Evolutionary conservation across 2,797 vertebrate species (phyloP).

Genomic region (Platalea minor): DNA sequence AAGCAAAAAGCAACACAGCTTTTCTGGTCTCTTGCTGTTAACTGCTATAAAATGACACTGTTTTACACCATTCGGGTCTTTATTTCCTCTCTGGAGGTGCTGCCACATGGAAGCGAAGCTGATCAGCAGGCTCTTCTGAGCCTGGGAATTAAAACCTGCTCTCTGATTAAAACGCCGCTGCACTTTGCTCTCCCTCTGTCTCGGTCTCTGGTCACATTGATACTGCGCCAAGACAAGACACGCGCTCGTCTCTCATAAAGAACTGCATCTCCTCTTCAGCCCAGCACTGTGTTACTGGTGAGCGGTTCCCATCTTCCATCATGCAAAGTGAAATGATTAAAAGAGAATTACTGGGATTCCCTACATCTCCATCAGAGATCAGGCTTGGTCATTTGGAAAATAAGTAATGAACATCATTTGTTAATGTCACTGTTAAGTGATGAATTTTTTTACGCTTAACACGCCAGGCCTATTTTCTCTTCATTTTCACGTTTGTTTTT

Average conservation of each 20-base stretch:
- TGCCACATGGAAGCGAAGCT: not conserved
- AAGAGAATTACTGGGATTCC: constrained; percentile 64
- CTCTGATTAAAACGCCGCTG: not conserved
- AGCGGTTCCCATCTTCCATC: constrained; percentile 54
- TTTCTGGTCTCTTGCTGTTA: not conserved
- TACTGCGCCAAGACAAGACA: not conserved
- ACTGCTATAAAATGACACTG: not conserved
- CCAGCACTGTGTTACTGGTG: not conserved
- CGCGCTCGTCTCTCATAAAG: not conserved
- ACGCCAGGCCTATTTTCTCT: constrained; percentile 60
- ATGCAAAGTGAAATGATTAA: constrained; percentile 59
- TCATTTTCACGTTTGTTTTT: constrained; percentile 57
- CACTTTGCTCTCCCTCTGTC: not conserved
- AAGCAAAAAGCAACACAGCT: not conserved
- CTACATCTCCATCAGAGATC: constrained; percentile 69
- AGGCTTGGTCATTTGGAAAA: constrained; percentile 77
- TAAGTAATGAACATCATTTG: constrained; percentile 80
- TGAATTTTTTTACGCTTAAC: constrained; percentile 53
- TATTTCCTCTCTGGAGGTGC: not conserved
- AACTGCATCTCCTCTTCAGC: not conserved
- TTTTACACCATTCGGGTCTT: not conserved
- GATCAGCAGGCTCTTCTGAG: not conserved
- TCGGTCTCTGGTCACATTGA: not conserved
- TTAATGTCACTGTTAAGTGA: constrained; percentile 76
- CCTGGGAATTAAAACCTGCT: not conserved